phyloP scores from a whole-genome alignment of 1,140 invertebrate genomes.

The Drosophila murphyi region DNA sequence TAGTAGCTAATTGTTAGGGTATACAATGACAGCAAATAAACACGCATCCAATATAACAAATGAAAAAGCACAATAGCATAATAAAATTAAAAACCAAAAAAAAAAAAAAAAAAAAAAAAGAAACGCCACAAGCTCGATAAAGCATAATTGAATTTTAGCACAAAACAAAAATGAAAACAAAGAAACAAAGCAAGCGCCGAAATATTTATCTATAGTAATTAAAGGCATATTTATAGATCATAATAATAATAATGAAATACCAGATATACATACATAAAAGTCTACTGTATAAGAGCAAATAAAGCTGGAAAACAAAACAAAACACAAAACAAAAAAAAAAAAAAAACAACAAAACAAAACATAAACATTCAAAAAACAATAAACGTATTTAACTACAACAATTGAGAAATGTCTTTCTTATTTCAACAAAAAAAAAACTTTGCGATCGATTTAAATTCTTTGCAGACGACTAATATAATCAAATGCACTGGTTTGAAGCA shows the following conservation, averaged over 20 bases:
- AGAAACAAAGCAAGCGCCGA: slow-evolving; percentile 74
- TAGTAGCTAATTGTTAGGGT: slow-evolving; percentile 61
- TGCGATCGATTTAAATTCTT: neutral
- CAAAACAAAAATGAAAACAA: slow-evolving; percentile 55
- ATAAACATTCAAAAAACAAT: slow-evolving; percentile 74
- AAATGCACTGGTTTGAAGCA: neutral
- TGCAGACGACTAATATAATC: too few species aligned
- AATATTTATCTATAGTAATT: slow-evolving; percentile 83
- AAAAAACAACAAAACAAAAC: slow-evolving; percentile 53
- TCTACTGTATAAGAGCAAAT: slow-evolving; percentile 72
- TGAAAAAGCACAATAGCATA: slow-evolving; percentile 7
- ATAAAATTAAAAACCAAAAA: slow-evolving; percentile 31
- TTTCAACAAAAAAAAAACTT: neutral
- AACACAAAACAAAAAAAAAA: slow-evolving; percentile 59
- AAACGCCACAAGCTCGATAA: slow-evolving; percentile 45
- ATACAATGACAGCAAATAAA: slow-evolving; percentile 53
- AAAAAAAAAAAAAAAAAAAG: slow-evolving; percentile 21
- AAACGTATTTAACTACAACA: slow-evolving; percentile 76
- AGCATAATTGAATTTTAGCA: slow-evolving; percentile 63
- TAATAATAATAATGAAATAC: slow-evolving; percentile 69
- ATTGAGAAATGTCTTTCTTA: slow-evolving; percentile 4
- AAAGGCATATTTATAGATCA: slow-evolving; percentile 81
- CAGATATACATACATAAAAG: slow-evolving; percentile 61
- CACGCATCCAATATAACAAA: slow-evolving; percentile 11
- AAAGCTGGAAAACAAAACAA: slow-evolving; percentile 59